These are phyloP conservation scores for Antennarius maculatus DNA, from an alignment of 2,797 vertebrate species.

Conservation along the genomic window DNA sequence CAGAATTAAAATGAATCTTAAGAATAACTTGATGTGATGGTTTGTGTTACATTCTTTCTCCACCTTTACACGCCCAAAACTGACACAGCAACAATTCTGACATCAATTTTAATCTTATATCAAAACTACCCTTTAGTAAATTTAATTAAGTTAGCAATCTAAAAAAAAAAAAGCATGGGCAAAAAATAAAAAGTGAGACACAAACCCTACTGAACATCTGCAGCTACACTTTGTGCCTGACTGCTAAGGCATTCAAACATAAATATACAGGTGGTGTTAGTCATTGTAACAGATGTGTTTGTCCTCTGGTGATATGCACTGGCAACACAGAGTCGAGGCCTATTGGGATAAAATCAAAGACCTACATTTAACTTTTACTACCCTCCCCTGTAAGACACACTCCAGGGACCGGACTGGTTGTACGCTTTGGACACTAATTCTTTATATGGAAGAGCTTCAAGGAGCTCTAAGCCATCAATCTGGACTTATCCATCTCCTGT, in stretches of 20 bases:
- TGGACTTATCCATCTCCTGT: slow-evolving; percentile 15
- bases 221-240: background rate
- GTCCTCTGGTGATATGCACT: slow-evolving; percentile 6
- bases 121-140: background rate
- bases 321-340: slow-evolving; percentile 6
- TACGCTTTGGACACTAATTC: slow-evolving; percentile 3
- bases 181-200: background rate
- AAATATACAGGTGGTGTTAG: slow-evolving; percentile 17
- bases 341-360: background rate
- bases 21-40: too few relatives aligned
- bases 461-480: slow-evolving; percentile 10
- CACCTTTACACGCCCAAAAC: slow-evolving; percentile 3
- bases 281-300: slow-evolving; percentile 16
- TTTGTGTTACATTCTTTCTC: slow-evolving; percentile 15
- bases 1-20: too few relatives aligned
- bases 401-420: slow-evolving; percentile 10
- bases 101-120: background rate
- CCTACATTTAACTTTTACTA: slow-evolving; percentile 29
- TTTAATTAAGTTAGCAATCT: background rate
- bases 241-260: slow-evolving; percentile 7
- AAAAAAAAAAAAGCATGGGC: background rate
- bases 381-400: slow-evolving; percentile 16
- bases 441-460: slow-evolving; percentile 11
- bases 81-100: background rate
- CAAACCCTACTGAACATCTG: slow-evolving; percentile 1